A percentile compares a stretch with the other conserved stretches of the same genome.
phyloP scores from a whole-genome alignment of 2,888 invertebrate species.

The Cataglyphis albicans region DNA sequence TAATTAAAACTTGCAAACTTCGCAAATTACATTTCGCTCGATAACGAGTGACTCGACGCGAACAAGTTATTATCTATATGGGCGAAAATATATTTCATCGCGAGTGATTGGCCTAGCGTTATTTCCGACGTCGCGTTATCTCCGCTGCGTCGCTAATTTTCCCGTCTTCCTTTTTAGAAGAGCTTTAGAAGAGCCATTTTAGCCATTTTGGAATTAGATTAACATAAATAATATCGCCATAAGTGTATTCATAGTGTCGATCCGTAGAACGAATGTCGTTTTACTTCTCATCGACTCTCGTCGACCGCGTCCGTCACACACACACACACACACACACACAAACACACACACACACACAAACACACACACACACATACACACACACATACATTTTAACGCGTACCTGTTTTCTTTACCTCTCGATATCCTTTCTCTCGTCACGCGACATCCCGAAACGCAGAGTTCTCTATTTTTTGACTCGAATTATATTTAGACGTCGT shows the following conservation, averaged over 20 bases:
- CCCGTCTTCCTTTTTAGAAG: conserved; percentile 36
- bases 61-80: conserved; percentile 20
- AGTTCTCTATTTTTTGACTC: conserved; percentile 78
- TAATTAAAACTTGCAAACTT: conserved; percentile 40
- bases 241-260: conserved; percentile 19
- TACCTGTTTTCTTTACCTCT: conserved; percentile 70
- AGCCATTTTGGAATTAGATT: conserved; percentile 4
- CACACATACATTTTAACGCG: conserved; percentile 52
- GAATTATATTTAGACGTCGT: conserved; percentile 71
- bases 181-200: background rate
- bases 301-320: conserved; percentile 25
- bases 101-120: conserved; percentile 34
- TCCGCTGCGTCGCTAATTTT: conserved; percentile 15
- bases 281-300: conserved; percentile 67
- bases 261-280: conserved; percentile 28
- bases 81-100: conserved; percentile 12
- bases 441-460: conserved; percentile 58
- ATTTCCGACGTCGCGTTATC: conserved; percentile 8
- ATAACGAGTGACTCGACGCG: background rate
- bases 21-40: conserved; percentile 29
- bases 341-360: conserved; percentile 27
- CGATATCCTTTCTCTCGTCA: conserved; percentile 59
- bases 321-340: conserved; percentile 17
- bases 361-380: conserved; percentile 1
- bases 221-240: conserved; percentile 31